Base-by-base conservation (phyloP, 2,888 invertebrate genomes). In the Drosophila lutescens region DNA sequence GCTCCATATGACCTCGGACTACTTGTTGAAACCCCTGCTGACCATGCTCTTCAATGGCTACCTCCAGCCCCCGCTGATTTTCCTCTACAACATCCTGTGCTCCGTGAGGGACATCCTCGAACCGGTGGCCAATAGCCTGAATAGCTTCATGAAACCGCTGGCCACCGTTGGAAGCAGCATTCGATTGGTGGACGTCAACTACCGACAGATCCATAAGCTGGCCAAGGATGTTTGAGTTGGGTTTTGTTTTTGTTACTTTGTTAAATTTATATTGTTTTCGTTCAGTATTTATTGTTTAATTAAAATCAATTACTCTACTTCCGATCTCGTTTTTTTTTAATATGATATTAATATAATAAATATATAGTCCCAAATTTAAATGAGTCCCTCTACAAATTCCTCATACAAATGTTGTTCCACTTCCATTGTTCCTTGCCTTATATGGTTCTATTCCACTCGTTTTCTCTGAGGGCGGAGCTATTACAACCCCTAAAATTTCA, bases 21-120 rank as follows among this genome's bases (percentile, higher is more conserved):
- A 95, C 81, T 93, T 94, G 80, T 90, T 95, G 69, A 95, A 95
- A 91, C 96, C 96, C 10, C 89, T 94, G 51, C 87, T 95, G 62
- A 94, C 95, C 7, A 94, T 94, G 43, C 57, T 93, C 30, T 95
- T 94, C 84, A 95, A 95, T 92, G 95, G 95, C 4, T 82, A 95
- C 47, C 90, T 95, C 73, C 96, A 95, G 86, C 96, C 96, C 15
- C 91, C 94, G 38, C 90, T 96, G 76, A 95, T 95, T 84, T 93
- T 95, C 79, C 78, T 93, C 10, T 94, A 94, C 77, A 95, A 95
- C 86, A 91, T 94, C 38, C 92, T 93, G 26, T 94, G 94, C 2
- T 95, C 95, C 2, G 43, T 94, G 32, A 93, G 94, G 26, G 95
- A 94, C 89, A 93, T 95, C 70, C 93, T 94, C 83, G 93, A 94